phyloP scores from a whole-genome alignment of 2,888 invertebrate genomes.

The Cryptocephalus moraei region DNA sequence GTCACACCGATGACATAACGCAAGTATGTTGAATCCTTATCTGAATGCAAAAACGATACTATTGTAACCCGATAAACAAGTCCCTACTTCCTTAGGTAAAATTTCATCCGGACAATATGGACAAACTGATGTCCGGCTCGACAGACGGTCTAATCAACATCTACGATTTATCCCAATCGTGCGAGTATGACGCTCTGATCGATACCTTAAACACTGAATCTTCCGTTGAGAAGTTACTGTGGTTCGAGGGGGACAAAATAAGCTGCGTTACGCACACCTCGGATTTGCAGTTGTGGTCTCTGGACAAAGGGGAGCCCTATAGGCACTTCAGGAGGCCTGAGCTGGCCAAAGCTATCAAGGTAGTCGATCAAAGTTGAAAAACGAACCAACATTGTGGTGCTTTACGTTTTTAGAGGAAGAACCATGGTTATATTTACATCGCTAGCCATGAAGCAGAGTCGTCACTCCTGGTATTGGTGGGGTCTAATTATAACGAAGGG shows the following conservation, averaged over 20 bases:
- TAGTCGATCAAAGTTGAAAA: slow-evolving; percentile 22
- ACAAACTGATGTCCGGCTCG: slow-evolving; percentile 64
- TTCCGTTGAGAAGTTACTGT: slow-evolving; percentile 56
- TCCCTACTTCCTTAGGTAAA: slow-evolving; percentile 41
- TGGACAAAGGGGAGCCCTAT: slow-evolving; percentile 50
- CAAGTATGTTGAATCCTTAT: slow-evolving; percentile 37
- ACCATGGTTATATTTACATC: slow-evolving; percentile 52
- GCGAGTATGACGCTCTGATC: slow-evolving; percentile 71
- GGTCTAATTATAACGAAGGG: slow-evolving; percentile 52
- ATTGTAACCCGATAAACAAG: neutral
- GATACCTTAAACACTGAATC: slow-evolving; percentile 71
- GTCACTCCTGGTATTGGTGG: slow-evolving; percentile 50
- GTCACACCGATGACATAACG: slow-evolving; percentile 74
- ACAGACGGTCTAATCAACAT: slow-evolving; percentile 79
- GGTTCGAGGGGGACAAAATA: slow-evolving; percentile 41
- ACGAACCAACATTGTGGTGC: too few species aligned
- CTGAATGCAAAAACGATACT: neutral
- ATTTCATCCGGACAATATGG: slow-evolving; percentile 59
- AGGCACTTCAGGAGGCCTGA: slow-evolving; percentile 47
- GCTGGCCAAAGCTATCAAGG: slow-evolving; percentile 49
- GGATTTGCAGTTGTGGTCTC: slow-evolving; percentile 60
- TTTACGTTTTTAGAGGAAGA: slow-evolving; percentile 46
- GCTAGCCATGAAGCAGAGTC: slow-evolving; percentile 45
- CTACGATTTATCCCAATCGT: slow-evolving; percentile 61
- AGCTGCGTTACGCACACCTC: slow-evolving; percentile 63